Base-by-base conservation (phyloP, 2,888 invertebrate species). In the Microdon myrmicae region DNA sequence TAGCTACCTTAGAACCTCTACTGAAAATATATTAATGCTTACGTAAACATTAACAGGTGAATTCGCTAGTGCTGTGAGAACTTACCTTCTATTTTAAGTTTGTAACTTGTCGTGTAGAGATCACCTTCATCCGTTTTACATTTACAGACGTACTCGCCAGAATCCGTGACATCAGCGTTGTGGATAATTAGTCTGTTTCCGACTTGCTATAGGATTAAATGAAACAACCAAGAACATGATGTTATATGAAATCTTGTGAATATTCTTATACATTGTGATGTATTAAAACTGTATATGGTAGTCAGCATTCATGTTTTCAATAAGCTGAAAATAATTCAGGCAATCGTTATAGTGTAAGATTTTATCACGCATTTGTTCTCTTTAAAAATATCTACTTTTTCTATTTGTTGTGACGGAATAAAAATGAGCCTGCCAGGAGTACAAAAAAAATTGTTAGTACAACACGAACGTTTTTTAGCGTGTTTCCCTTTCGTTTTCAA, bases 71-170 rank as follows among this genome's bases (percentile, higher is more conserved):
- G 17, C 26, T 4, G 10, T 8, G 1, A 5, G 1, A 3, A n/a
- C 35, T 69, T 71, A 56, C 71, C 69, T 68, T 75, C 75, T 37
- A 80, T 74, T 43, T 71, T 77, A 68, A 85, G 82, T 71, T 83
- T 83, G 25, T 83, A 84, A 69, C 79, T 82, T 48, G 80, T 80
- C 10, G 81, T 72, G 69, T 82, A 77, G 71, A 87, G 76, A 75
- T 83, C 73, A 53, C 82, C 72, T 72, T 85, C 75, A 69, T 80
- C 71, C 68, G 84, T 82, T 72, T 84, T 76, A 79, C 89, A 81
- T 71, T 85, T 78, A 76, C 97, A 97, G 23, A 92, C 84, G 78
- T 96, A 97, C 53, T 85, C 85, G 28, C 96, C 97, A 26, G 92
- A 90, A 79, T 97, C 95, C 0, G 88, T 83, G 1, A 84, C 81